Percentiles rank a stretch among this genome's conserved stretches.
phyloP scores from a whole-genome alignment of 2,888 invertebrate genomes.

The Schizaphis graminum region DNA sequence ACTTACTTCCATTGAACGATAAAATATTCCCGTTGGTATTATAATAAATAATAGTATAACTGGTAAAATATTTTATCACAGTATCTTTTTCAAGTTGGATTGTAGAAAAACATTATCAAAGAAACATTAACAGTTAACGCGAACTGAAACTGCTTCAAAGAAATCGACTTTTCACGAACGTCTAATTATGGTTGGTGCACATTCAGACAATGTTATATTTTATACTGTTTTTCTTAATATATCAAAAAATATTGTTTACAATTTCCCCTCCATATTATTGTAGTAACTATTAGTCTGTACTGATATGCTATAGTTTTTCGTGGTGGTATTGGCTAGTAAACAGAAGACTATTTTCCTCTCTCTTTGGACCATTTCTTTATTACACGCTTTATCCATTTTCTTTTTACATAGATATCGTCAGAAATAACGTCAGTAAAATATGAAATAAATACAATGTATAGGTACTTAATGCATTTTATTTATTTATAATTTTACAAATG shows the following conservation, averaged over 20 bases:
- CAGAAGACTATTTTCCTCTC: conserved; percentile 50
- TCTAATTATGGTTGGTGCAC: conserved; percentile 56
- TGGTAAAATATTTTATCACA: background rate
- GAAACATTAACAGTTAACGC: background rate
- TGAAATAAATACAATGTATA: conserved; percentile 18
- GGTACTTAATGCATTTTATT: conserved; percentile 45
- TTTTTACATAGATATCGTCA: conserved; percentile 17
- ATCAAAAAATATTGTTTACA: conserved; percentile 60
- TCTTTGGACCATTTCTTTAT: conserved; percentile 34
- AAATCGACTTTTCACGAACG: conserved; percentile 48
- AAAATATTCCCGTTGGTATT: background rate
- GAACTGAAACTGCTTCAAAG: conserved; percentile 23
- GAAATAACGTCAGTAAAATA: background rate
- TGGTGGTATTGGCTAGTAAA: conserved; percentile 33
- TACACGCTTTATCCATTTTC: conserved; percentile 38
- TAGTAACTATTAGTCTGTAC: background rate
- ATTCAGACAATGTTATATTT: conserved; percentile 55
- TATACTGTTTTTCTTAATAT: conserved; percentile 58
- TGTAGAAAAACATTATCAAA: conserved; percentile 42
- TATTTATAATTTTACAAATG: conserved; percentile 44
- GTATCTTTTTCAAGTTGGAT: conserved; percentile 40
- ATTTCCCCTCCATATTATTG: conserved; percentile 26
- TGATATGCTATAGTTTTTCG: conserved; percentile 15
- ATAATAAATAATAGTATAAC: background rate
- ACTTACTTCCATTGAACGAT: conserved; percentile 57